Conservation (phyloP, 92 coral and sea anemone species). For the Porites lobata region DNA sequence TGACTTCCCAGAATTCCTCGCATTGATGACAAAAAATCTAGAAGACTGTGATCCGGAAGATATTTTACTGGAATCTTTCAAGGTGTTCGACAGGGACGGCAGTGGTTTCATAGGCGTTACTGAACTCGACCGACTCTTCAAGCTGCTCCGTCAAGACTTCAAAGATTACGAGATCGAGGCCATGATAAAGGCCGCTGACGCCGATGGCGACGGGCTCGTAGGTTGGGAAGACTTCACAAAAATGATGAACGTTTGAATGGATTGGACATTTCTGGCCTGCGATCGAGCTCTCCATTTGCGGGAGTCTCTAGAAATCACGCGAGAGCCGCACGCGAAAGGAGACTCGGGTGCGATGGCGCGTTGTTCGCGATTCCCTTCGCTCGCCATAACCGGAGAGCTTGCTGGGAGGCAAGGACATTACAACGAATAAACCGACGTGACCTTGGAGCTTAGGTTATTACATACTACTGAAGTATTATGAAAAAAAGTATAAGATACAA, state of each 20-base stretch:
- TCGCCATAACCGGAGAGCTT: too few species aligned
- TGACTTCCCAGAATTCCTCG: slow-evolving; percentile 95
- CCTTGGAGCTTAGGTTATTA: too few species aligned
- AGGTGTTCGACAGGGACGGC: slow-evolving; percentile 91
- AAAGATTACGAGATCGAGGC: slow-evolving; percentile 90
- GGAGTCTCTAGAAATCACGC: too few species aligned
- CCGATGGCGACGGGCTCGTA: slow-evolving; percentile 91
- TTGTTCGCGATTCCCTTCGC: too few species aligned
- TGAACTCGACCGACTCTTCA: slow-evolving; percentile 88
- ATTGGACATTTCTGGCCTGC: not conserved
- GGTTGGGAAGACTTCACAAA: slow-evolving; percentile 87
- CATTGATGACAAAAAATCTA: slow-evolving; percentile 86
- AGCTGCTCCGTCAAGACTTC: slow-evolving; percentile 89
- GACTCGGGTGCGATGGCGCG: too few species aligned
- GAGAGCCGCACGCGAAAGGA: too few species aligned
- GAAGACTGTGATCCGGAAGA: slow-evolving; percentile 94
- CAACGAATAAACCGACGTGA: too few species aligned
- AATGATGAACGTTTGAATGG: slow-evolving; percentile 85
- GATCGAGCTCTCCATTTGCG: too few species aligned
- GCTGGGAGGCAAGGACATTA: too few species aligned
- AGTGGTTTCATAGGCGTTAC: slow-evolving; percentile 85
- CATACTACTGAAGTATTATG: too few species aligned
- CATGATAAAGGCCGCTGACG: slow-evolving; percentile 90
- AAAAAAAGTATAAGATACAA: too few species aligned
- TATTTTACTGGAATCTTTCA: slow-evolving; percentile 86